Conservation (phyloP, 2,797 vertebrate species). For the Clarias platycephalus region DNA sequence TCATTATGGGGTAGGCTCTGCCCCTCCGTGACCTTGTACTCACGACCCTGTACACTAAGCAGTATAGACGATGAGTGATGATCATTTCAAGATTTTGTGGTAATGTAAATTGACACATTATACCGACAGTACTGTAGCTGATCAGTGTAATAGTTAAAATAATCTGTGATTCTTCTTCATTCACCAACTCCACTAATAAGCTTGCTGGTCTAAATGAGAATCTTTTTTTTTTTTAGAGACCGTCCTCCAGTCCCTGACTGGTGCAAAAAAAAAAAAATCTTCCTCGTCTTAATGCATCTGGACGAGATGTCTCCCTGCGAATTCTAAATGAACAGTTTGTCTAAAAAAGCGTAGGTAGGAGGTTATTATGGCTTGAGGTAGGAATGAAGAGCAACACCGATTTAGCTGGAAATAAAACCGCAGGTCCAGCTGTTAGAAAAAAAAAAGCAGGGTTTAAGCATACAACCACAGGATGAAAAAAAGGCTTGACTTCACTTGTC, state of each 20-base stretch:
- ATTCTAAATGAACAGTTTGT: background rate
- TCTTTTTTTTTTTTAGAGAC: too few species aligned
- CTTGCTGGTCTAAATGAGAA: background rate
- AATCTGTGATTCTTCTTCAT: background rate
- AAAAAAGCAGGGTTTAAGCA: background rate
- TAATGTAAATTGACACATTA: background rate
- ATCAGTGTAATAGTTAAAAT: background rate
- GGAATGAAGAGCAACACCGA: background rate
- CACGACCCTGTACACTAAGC: too few species aligned
- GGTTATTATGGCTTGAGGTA: background rate
- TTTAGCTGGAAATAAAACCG: background rate
- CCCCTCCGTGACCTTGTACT: too few species aligned
- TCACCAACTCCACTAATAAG: background rate
- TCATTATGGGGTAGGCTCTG: too few species aligned
- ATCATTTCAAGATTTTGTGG: background rate
- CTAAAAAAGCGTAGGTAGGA: background rate
- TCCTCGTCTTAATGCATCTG: background rate
- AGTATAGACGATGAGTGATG: too few species aligned
- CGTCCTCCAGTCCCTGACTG: background rate
- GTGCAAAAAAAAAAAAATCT: background rate
- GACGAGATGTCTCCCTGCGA: background rate
- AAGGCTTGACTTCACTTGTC: background rate
- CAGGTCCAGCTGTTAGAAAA: background rate
- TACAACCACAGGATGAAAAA: background rate
- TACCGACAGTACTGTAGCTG: background rate